Evolutionary conservation across 1,140 invertebrate genomes (phyloP).

Genomic region (Tetragnatha versicolor): DNA sequence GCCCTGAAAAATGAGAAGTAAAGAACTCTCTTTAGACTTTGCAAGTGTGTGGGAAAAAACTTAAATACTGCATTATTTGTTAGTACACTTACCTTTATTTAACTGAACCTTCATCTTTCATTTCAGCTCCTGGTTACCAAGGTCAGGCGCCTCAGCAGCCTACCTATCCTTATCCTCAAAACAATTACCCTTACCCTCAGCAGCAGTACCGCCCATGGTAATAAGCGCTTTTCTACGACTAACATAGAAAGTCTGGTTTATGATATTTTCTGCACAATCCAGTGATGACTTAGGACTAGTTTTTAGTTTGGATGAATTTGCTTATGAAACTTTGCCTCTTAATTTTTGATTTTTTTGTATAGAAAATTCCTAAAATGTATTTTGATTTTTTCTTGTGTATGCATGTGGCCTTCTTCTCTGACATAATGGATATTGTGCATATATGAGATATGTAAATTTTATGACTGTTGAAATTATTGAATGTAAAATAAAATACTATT

Average conservation of each 20-base stretch:
- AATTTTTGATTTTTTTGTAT: neutral
- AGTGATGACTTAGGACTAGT: neutral
- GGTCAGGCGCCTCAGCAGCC: constrained; percentile 29
- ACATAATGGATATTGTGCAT: constrained; percentile 24
- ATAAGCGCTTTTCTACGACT: neutral
- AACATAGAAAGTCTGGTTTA: neutral
- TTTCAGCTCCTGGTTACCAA: constrained; percentile 46
- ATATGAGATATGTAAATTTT: constrained; percentile 38
- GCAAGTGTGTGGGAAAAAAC: too few relatives aligned
- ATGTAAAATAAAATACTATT: constrained; percentile 40
- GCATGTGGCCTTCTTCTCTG: constrained; percentile 34
- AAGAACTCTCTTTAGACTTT: too few relatives aligned
- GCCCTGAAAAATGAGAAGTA: too few relatives aligned
- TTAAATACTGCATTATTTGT: too few relatives aligned
- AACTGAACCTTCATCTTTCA: too few relatives aligned
- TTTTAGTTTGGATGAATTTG: neutral
- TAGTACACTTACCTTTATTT: too few relatives aligned
- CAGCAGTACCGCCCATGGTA: constrained; percentile 40
- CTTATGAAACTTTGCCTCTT: neutral
- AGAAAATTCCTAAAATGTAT: neutral
- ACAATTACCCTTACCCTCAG: constrained; percentile 37
- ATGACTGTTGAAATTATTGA: constrained; percentile 3
- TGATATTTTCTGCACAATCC: constrained; percentile 17
- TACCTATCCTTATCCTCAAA: constrained; percentile 2
- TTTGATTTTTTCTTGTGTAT: constrained; percentile 1